Base-by-base conservation (phyloP, 2,888 invertebrate genomes). In the Nomada lathburiana region DNA sequence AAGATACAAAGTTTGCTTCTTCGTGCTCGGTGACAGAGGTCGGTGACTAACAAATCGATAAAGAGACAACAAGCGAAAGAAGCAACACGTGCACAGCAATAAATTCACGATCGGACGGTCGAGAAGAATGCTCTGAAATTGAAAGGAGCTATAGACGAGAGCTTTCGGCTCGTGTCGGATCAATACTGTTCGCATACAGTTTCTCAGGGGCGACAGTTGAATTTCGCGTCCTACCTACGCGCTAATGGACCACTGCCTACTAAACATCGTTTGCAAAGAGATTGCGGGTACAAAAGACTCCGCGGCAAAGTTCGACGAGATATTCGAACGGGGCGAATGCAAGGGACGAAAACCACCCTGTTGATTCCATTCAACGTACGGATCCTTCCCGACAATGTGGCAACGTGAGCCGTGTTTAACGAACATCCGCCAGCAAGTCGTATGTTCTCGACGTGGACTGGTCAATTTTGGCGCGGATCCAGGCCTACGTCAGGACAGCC, bases 401-500 rank as follows among this genome's bases (percentile, higher is more conserved):
- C 57, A 67, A 74, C 50, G 72, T 42, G 77, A 44, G 47, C 68
- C 50, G 79, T 73, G 50, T 78, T 80, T 72, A 79, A 83, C 83
- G 84, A 80, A 70, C 42, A 76, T 65, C 59, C 68, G 76, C 44
- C 73, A 77, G 59, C 59, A 60, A 75, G 52, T 84, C 74, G 75
- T 69, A 68, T 47, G 65, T 73, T 74, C 57, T 59, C 80, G 71
- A 74, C 80, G 74, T 68, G 71, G 78, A 71, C 65, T 76, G 72
- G 76, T 88, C 85, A 74, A 82, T 88, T 73, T 89, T 92, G 92
- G 92, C 91, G 57, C n/a, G 13, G 73, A 53, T 90, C 91, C 92
- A 91, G 88, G 86, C 63, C 88, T 89, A 91, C 91, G 92, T 91
- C 92, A 92, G 91, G 89, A 86, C 86, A 80, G 86, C 23, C 86